Percentiles rank a stretch among this genome's conserved stretches.
phyloP scores from a whole-genome alignment of 2,797 vertebrate species.

The Arvicola amphibius region DNA sequence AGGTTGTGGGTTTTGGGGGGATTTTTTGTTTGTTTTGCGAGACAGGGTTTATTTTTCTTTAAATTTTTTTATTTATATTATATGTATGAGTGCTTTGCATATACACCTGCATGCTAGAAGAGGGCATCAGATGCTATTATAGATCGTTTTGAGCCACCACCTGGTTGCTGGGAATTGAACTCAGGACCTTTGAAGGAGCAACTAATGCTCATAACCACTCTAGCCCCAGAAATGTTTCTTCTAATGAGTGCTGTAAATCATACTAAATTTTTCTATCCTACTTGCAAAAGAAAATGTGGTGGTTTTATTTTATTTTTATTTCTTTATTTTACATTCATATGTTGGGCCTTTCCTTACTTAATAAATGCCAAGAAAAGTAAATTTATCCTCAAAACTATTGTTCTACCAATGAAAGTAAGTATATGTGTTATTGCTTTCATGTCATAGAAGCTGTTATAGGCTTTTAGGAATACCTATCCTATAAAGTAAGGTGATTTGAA shows the following conservation, averaged over 20 bases:
- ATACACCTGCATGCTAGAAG: neutral
- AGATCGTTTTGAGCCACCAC: neutral
- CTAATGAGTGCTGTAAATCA: constrained; percentile 1
- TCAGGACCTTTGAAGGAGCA: neutral
- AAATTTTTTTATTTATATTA: neutral
- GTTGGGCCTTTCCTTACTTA: neutral
- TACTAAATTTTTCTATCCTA: constrained; percentile 32
- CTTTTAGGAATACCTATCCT: constrained; percentile 50
- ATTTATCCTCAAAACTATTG: constrained; percentile 48
- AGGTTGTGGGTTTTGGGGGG: neutral
- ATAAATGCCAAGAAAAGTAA: constrained; percentile 36
- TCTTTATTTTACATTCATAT: neutral
- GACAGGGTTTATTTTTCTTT: neutral
- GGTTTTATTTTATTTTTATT: neutral
- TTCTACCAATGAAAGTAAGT: constrained; percentile 32
- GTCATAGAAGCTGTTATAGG: constrained; percentile 11
- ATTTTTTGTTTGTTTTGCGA: neutral
- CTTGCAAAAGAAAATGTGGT: neutral
- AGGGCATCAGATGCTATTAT: neutral
- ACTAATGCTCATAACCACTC: neutral
- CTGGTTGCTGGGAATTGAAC: neutral
- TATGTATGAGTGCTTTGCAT: neutral
- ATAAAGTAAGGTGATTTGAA: constrained; percentile 34
- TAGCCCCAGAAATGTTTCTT: neutral
- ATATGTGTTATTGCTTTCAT: neutral